phyloP scores from a whole-genome alignment of 2,797 vertebrate genomes.

The Anas acuta region DNA sequence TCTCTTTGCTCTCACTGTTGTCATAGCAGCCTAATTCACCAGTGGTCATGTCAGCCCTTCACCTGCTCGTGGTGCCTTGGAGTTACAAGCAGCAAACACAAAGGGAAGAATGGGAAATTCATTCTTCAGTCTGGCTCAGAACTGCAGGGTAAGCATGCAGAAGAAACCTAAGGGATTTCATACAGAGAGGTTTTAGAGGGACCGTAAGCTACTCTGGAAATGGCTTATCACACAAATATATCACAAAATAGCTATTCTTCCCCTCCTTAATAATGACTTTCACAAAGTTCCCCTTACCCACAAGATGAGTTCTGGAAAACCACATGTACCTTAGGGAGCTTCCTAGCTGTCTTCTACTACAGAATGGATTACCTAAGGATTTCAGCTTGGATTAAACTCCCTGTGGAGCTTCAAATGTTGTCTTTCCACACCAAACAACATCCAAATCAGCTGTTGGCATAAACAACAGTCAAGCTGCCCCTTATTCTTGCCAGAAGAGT shows the following conservation, averaged over 20 bases:
- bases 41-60: background rate
- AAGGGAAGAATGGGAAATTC: background rate
- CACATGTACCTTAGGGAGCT: background rate
- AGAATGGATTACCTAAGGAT: background rate
- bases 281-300: background rate
- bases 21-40: slow-evolving; percentile 24
- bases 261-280: background rate
- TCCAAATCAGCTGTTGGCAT: slow-evolving; percentile 27
- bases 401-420: slow-evolving; percentile 11
- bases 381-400: background rate
- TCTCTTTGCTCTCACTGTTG: background rate
- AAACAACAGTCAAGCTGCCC: slow-evolving; percentile 46
- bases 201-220: background rate
- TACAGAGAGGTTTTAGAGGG: background rate
- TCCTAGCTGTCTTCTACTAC: background rate
- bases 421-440: slow-evolving; percentile 9
- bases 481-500: slow-evolving; percentile 7
- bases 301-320: background rate
- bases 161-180: background rate
- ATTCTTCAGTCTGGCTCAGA: background rate
- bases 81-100: background rate
- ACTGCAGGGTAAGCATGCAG: background rate
- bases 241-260: background rate
- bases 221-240: background rate
- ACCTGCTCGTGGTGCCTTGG: background rate